These are phyloP conservation scores for Pao palembangensis DNA, from an alignment of 2,113 vertebrate species.

Conservation along the genomic window DNA sequence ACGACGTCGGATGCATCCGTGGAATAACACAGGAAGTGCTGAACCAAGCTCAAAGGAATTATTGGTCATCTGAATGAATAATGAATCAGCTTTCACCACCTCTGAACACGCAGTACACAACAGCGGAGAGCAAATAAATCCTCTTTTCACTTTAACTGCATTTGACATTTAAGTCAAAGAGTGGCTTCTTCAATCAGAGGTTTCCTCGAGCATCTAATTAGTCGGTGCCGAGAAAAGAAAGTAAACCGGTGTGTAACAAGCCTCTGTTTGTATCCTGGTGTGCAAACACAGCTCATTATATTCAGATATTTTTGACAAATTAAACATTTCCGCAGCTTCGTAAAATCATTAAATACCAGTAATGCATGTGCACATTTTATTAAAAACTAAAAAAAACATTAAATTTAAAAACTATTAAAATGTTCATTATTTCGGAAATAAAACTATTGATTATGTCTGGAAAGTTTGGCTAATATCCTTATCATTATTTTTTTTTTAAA, in stretches of 20 bases:
- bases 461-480: slow-evolving; percentile 68
- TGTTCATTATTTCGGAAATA: slow-evolving; percentile 60
- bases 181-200: slow-evolving; percentile 63
- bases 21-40: too few species aligned
- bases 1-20: too few species aligned
- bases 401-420: not conserved
- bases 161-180: slow-evolving; percentile 71
- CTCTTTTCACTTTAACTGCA: slow-evolving; percentile 61
- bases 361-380: slow-evolving; percentile 46
- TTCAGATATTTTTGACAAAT: slow-evolving; percentile 18
- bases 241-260: slow-evolving; percentile 43
- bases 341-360: slow-evolving; percentile 38
- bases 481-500: slow-evolving; percentile 67
- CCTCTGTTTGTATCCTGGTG: slow-evolving; percentile 38
- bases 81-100: slow-evolving; percentile 25
- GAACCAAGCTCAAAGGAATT: too few species aligned
- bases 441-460: slow-evolving; percentile 69
- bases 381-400: too few species aligned
- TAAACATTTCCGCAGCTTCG: slow-evolving; percentile 26
- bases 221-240: slow-evolving; percentile 36
- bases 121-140: slow-evolving; percentile 35
- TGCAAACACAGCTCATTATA: slow-evolving; percentile 40
- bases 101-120: slow-evolving; percentile 23
- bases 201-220: slow-evolving; percentile 70
- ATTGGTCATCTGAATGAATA: slow-evolving; percentile 7